Percentiles rank a stretch among this genome's conserved stretches.
Conservation (phyloP, 2,797 vertebrate species). For the Gouania willdenowi region DNA sequence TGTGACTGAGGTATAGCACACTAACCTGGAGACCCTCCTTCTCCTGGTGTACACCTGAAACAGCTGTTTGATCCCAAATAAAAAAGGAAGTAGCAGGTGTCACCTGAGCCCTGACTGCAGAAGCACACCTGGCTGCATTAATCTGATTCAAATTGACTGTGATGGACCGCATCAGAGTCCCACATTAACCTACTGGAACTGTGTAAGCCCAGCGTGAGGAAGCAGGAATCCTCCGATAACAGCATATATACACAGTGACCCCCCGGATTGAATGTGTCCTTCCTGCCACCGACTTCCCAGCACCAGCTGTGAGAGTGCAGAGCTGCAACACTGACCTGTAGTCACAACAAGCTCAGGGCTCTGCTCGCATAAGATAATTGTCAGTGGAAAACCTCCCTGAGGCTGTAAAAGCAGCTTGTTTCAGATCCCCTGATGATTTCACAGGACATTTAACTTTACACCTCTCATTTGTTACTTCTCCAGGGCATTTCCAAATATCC, state of each 20-base stretch:
- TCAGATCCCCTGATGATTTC: conserved; percentile 75
- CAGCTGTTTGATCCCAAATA: conserved; percentile 79
- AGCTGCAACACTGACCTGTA: conserved; percentile 36
- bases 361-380: conserved; percentile 55
- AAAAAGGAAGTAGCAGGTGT: conserved; percentile 79
- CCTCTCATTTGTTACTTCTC: conserved; percentile 79
- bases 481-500: conserved; percentile 72
- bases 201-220: conserved; percentile 51
- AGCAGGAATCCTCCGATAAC: conserved; percentile 11
- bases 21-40: conserved; percentile 25
- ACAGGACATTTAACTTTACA: conserved; percentile 83
- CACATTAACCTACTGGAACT: conserved; percentile 56
- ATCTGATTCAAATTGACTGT: conserved; percentile 77
- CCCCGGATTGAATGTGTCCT: conserved; percentile 32
- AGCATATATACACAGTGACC: conserved; percentile 25
- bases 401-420: conserved; percentile 70
- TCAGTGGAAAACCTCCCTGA: conserved; percentile 49
- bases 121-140: conserved; percentile 75
- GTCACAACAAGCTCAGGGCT: conserved; percentile 29
- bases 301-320: conserved; percentile 51
- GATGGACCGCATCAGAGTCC: conserved; percentile 63
- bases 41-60: conserved; percentile 59
- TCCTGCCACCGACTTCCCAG: conserved; percentile 30
- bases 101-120: conserved; percentile 67
- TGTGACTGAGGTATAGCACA: conserved; percentile 38